These are phyloP conservation scores for Calidris pugnax DNA, from an alignment of 2,113 vertebrate genomes.

Conservation along the genomic window DNA sequence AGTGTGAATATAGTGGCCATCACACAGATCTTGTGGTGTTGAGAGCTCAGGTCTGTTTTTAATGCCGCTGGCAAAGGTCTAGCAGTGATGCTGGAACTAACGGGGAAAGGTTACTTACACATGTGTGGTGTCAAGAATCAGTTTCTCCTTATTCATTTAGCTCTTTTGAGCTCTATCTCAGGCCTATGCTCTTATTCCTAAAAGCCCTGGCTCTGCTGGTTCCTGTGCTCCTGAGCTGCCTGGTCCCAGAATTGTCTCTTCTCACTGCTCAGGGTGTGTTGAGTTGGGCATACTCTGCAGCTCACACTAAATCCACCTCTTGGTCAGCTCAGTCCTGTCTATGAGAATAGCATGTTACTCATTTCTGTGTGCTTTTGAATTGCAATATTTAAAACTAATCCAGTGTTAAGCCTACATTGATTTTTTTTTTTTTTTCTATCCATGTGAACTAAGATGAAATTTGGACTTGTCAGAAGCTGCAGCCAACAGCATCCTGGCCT, in stretches of 20 bases:
- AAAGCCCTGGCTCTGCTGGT: neutral
- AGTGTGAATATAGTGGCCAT: too few relatives aligned
- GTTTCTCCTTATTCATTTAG: neutral
- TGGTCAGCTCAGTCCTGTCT: neutral
- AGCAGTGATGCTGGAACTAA: rapidly evolving
- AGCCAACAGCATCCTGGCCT: too few relatives aligned
- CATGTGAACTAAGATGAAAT: neutral
- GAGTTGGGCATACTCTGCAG: neutral
- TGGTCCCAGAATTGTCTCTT: neutral
- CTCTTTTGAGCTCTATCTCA: neutral
- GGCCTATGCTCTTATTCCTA: neutral
- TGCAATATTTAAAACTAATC: neutral
- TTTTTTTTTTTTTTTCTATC: neutral
- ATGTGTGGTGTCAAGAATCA: neutral
- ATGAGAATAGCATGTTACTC: neutral
- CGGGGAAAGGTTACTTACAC: neutral
- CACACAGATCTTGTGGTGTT: rapidly evolving
- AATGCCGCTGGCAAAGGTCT: neutral
- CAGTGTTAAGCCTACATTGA: neutral
- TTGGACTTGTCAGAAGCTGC: neutral
- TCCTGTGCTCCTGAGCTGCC: neutral
- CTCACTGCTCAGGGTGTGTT: neutral
- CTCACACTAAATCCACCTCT: neutral
- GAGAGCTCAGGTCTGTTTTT: neutral
- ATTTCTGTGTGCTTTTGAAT: neutral